Percentiles rank a stretch among this genome's conserved stretches.
These are phyloP conservation scores for Ips nitidus DNA, from an alignment of 1,140 invertebrate genomes.

Conservation along the genomic window DNA sequence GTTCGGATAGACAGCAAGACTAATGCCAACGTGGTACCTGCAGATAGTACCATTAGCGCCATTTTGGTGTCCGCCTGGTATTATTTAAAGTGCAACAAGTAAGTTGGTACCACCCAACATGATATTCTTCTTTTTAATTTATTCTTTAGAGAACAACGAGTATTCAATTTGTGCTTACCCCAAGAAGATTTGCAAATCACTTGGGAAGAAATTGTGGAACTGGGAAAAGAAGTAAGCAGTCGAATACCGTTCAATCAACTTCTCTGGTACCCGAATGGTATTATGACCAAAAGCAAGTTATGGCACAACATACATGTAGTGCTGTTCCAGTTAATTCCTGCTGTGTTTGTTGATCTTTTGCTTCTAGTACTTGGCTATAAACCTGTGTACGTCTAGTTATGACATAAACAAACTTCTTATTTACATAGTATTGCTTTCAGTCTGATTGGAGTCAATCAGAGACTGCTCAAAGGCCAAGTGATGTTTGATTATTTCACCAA, in stretches of 20 bases:
- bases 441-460: constrained; percentile 69
- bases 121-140: neutral
- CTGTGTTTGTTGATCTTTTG: constrained; percentile 75
- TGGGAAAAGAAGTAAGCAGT: constrained; percentile 73
- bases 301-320: constrained; percentile 77
- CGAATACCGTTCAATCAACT: constrained; percentile 73
- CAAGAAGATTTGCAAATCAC: constrained; percentile 73
- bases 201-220: constrained; percentile 77
- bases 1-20: constrained; percentile 78
- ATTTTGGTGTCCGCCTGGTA: constrained; percentile 64
- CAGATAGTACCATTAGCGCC: constrained; percentile 76
- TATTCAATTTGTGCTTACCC: constrained; percentile 31
- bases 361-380: constrained; percentile 78
- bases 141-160: constrained; percentile 15
- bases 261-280: constrained; percentile 84
- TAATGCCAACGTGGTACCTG: constrained; percentile 83
- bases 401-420: neutral
- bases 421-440: constrained; percentile 52
- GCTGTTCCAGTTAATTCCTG: constrained; percentile 83
- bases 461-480: constrained; percentile 61
- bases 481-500: constrained; percentile 56
- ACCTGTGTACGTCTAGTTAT: constrained; percentile 67
- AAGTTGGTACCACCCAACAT: constrained; percentile 6
- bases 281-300: constrained; percentile 77
- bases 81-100: constrained; percentile 22